phyloP scores from a whole-genome alignment of 2,113 vertebrate species.

The Dissostichus mawsoni region DNA sequence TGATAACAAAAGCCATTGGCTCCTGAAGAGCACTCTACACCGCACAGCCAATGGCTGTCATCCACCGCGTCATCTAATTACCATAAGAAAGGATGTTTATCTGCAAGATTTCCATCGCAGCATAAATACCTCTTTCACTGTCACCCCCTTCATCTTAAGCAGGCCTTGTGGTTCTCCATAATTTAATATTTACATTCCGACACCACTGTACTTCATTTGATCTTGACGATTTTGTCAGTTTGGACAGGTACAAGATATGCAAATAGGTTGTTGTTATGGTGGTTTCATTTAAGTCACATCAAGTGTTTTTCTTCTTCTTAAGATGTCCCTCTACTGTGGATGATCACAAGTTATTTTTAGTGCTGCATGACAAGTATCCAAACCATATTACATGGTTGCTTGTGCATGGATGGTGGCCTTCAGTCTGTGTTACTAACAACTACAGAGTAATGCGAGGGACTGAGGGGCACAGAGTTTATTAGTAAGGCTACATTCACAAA shows the following conservation, averaged over 20 bases:
- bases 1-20: slow-evolving; percentile 80
- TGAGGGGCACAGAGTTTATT: slow-evolving; percentile 19
- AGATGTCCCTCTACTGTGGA: slow-evolving; percentile 19
- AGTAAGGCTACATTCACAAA: slow-evolving; percentile 2
- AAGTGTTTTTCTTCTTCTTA: slow-evolving; percentile 46
- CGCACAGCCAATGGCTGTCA: slow-evolving; percentile 78
- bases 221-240: slow-evolving; percentile 66
- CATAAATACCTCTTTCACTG: slow-evolving; percentile 65
- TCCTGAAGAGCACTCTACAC: slow-evolving; percentile 71
- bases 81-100: slow-evolving; percentile 82
- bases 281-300: slow-evolving; percentile 66
- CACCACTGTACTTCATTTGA: slow-evolving; percentile 48
- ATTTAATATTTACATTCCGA: slow-evolving; percentile 77
- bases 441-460: background rate
- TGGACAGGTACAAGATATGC: slow-evolving; percentile 74
- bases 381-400: slow-evolving; percentile 50
- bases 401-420: slow-evolving; percentile 19
- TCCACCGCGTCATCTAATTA: slow-evolving; percentile 66
- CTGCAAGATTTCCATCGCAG: slow-evolving; percentile 69
- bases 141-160: slow-evolving; percentile 61
- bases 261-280: slow-evolving; percentile 46
- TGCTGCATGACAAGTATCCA: slow-evolving; percentile 36
- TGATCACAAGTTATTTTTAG: slow-evolving; percentile 52
- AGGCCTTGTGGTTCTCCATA: slow-evolving; percentile 30
- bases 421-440: slow-evolving; percentile 10